Conservation (phyloP, 2,113 vertebrate genomes). For the Ochotona princeps region DNA sequence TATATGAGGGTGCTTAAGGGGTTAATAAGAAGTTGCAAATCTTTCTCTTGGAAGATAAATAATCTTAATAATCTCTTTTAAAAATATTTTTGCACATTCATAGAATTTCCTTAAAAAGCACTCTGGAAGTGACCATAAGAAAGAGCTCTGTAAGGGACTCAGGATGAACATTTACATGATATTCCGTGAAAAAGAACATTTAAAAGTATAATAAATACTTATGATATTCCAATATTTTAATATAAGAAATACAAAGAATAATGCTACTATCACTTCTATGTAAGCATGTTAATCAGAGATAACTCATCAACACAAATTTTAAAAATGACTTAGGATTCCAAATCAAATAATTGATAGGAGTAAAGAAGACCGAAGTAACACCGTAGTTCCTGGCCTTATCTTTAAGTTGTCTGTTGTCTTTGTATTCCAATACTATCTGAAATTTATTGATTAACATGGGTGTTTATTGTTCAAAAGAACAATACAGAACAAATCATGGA, state of each 20-base stretch:
- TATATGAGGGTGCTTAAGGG: background rate
- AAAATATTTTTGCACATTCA: slow-evolving; percentile 25
- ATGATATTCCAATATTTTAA: slow-evolving; percentile 55
- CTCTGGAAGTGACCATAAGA: background rate
- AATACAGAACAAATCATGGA: slow-evolving; percentile 39
- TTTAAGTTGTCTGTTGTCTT: slow-evolving; percentile 4
- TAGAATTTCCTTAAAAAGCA: slow-evolving; percentile 34
- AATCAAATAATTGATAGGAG: background rate
- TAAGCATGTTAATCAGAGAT: slow-evolving; percentile 28
- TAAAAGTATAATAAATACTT: slow-evolving; percentile 39
- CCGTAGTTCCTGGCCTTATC: background rate
- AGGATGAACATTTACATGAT: slow-evolving; percentile 25
- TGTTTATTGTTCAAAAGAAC: slow-evolving; percentile 21
- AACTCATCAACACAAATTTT: background rate
- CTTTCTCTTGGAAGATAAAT: slow-evolving; percentile 39
- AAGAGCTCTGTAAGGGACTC: background rate
- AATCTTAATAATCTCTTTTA: slow-evolving; percentile 35
- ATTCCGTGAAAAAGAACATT: slow-evolving; percentile 40
- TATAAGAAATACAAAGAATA: slow-evolving; percentile 18
- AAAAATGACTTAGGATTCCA: background rate
- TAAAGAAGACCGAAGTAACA: slow-evolving; percentile 22
- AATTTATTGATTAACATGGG: background rate
- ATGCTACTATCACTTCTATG: background rate
- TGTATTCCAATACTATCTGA: slow-evolving; percentile 31
- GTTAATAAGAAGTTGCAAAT: background rate